phyloP scores from a whole-genome alignment of 2,797 vertebrate species.

The Spea hammondii region DNA sequence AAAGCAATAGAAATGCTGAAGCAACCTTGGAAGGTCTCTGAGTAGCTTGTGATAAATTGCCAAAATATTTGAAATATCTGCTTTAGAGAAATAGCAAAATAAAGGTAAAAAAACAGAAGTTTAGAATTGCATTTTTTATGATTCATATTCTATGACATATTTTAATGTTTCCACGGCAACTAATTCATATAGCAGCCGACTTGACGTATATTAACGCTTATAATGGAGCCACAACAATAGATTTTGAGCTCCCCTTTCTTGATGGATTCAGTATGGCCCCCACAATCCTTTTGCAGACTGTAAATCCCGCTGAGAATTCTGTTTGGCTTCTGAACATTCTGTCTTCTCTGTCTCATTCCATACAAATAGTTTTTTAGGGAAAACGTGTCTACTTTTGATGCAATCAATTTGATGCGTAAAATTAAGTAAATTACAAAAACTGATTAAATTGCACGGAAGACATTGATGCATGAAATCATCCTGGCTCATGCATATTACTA shows the following conservation, averaged over 20 bases:
- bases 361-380: conserved; percentile 34
- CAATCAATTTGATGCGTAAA: conserved; percentile 54
- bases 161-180: conserved; percentile 13
- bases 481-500: conserved; percentile 53
- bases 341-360: conserved; percentile 1
- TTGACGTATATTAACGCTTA: not conserved
- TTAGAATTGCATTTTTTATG: not conserved
- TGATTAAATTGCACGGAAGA: conserved; percentile 53
- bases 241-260: too few relatives aligned
- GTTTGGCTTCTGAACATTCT: not conserved
- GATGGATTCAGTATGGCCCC: too few relatives aligned
- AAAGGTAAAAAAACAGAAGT: not conserved
- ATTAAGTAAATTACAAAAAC: conserved; percentile 54
- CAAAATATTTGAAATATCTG: not conserved
- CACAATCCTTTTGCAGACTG: too few relatives aligned
- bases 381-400: conserved; percentile 43
- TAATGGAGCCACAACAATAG: conserved; percentile 8
- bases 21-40: not conserved
- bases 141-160: not conserved
- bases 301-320: not conserved
- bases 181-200: not conserved
- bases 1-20: not conserved
- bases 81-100: not conserved
- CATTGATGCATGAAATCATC: conserved; percentile 53
- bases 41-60: not conserved